Percentiles rank a stretch among this genome's conserved stretches.
Evolutionary conservation across 1,140 invertebrate genomes (phyloP).

Genomic region (Paracyclopina nana): DNA sequence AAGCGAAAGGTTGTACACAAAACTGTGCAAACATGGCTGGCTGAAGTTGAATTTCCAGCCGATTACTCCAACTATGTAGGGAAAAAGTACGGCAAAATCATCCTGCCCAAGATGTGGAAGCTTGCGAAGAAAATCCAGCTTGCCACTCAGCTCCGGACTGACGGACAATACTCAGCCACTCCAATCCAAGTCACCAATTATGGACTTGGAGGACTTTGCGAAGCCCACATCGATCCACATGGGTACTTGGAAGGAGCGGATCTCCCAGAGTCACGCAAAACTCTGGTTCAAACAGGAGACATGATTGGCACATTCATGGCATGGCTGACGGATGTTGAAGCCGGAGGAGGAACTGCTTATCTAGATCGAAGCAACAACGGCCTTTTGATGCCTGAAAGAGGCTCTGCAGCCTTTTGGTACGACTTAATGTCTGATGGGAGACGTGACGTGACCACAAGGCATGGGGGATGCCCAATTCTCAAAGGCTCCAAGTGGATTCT

Average conservation of each 20-base stretch:
- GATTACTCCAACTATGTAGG: not conserved
- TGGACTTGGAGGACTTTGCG: conserved; percentile 14
- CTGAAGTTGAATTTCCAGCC: not conserved
- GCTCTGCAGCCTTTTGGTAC: conserved; percentile 9
- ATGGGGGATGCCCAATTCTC: conserved; percentile 11
- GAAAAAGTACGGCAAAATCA: not conserved
- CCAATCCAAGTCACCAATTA: conserved; percentile 13
- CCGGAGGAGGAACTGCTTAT: conserved; percentile 2
- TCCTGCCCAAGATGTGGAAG: not conserved
- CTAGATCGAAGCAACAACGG: not conserved
- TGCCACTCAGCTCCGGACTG: not conserved
- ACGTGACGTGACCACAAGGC: not conserved
- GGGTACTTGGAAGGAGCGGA: not conserved
- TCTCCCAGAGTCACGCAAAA: not conserved
- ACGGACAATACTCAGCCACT: not conserved
- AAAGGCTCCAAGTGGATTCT: conserved; percentile 14
- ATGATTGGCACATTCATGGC: conserved; percentile 12
- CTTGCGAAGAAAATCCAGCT: not conserved
- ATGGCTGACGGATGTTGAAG: not conserved
- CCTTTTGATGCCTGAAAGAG: not conserved
- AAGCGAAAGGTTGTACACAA: conserved; percentile 10
- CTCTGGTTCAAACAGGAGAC: not conserved
- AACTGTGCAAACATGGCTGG: conserved; percentile 10
- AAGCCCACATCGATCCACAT: conserved; percentile 10
- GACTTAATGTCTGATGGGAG: not conserved